Evolutionary conservation across 2,113 vertebrate species (phyloP), one percentile per base, ranked within the genome.

Genomic region (Corydoras sp.): DNA sequence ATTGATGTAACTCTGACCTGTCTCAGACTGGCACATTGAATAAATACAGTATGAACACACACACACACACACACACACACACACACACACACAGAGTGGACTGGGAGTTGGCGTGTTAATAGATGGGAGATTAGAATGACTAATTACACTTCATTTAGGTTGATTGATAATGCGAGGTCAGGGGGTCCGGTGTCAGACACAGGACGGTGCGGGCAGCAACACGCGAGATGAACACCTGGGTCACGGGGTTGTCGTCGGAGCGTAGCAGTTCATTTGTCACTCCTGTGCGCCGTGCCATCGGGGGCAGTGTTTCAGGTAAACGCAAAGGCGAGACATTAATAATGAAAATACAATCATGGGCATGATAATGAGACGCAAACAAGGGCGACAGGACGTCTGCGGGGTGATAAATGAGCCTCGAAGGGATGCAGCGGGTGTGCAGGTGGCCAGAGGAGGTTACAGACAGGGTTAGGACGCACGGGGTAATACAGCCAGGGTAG

Each of bases 311-410:
- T 62, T 2, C 4, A 6, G n/a, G 11, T 63, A 18, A 8, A 71
- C 43, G 35, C 5, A 56, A 24, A 1, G 9, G 64, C 55, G 51
- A 55, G 69, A 49, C 61, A 48, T 64, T 72, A 72, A 58, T 49
- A 71, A 48, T 11, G 3, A 30, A 70, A 70, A 31, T 31, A 15
- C 62, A 49, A 72, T n/a, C 11, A 9, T 29, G 13, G 24, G 32
- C 32, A 58, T 50, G 43, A 48, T 58, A 72, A 72, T 65, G 5
- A 72, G 62, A 72, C 58, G 54, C 55, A 72, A 58, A 65, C 31
- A 35, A 50, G 9, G n/a, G 53, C 24, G 15, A 30, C 8, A 58
- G 53, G 55, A 48, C 13, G 8, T 53, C 10, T 60, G 24, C 5
- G 31, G 35, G 9, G 18, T 32, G 63, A 65, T 72, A 5, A 59